Evolutionary conservation across 2,888 invertebrate genomes (phyloP), one percentile per base, ranked within the genome.

Genomic region (Sarcophaga carnaria): DNA sequence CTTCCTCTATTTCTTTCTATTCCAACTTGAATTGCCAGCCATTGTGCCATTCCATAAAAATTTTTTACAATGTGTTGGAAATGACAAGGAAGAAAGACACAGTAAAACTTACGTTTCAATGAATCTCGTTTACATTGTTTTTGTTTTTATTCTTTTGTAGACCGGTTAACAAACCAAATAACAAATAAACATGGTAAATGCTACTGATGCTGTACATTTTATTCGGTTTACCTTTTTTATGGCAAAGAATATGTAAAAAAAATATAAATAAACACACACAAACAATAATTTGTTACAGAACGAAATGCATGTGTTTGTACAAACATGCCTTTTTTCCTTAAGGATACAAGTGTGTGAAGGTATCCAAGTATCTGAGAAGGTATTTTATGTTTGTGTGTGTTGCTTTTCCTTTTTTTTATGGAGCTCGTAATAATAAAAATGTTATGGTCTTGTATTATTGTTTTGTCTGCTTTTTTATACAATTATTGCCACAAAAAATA

Each of bases 51-150:
- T 12, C 54, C 54, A 54, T 54, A 54, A 4, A 54, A 54, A 54
- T 54, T 2, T 54, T 49, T 54, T 54, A 54, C 17, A 54, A 54
- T 14, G 54, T 54, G 54, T 54, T 17, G 14, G 17, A 54, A 14
- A 54, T 14, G 17, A 54, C 54, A 54, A 17, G 54, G 14, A 54
- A 17, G 17, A 54, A 2, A 54, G 54, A 54, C 4, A 17, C 54
- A 54, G 54, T 14, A 45, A 82, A 71, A 64, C 59, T 70, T 71
- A 82, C 82, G 47, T 82, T 70, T 77, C 70, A 71, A 63, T 83
- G 70, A 62, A 59, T 71, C n/a, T 47, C 69, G 27, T 70, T 66
- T 37, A 45, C 49, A 66, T 77, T 59, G 62, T 81, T 66, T 82
- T 77, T 1, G 8, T 6, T 37, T 8, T 37, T 8, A 6, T 27